Base-by-base conservation (phyloP, 2,888 invertebrate species). In the Cephus pygmeus region DNA sequence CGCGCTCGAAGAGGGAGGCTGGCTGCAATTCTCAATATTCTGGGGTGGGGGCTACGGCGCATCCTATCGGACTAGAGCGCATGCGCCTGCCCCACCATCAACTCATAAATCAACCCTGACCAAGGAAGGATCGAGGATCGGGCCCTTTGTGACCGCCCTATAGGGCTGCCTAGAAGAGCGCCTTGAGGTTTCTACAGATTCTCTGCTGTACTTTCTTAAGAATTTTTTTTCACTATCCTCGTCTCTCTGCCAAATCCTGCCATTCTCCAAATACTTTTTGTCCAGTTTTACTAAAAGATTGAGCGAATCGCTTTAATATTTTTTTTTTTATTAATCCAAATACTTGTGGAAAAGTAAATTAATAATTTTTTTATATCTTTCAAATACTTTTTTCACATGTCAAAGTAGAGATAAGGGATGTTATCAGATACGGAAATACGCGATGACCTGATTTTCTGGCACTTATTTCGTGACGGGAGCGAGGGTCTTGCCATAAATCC, bases 51-150 rank as follows among this genome's bases (percentile, higher is more conserved):
- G 77, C 76, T 68, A 79, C 77, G 79, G 75, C 76, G 79, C 81
- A 79, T 81, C 81, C 78, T 75, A 75, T 78, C 76, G 74, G 36
- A 34, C 68, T 69, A 73, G 69, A 79, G 86, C 89, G 90, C 90
- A 89, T 88, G 89, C 87, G 84, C 81, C 34, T 75, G 87, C 88
- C 87, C 87, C 88, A 82, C 88, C 85, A 85, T 79, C 76, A 76
- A 76, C 83, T 80, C 87, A 85, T 89, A 89, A 90, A 89, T 89
- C 89, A 90, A 87, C 88, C 88, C 88, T 83, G 83, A 75, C 75
- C 34, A 75, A 75, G 85, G 84, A 83, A 84, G 83, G 81, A 81
- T 80, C 81, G 77, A 80, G 75, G 15, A 30, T 33, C 36, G 76
- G 73, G 77, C 79, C 82, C 79, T 81, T 81, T 83, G 81, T 81